Conservation (phyloP, 1,140 invertebrate species). For the Colletes latitarsis region DNA sequence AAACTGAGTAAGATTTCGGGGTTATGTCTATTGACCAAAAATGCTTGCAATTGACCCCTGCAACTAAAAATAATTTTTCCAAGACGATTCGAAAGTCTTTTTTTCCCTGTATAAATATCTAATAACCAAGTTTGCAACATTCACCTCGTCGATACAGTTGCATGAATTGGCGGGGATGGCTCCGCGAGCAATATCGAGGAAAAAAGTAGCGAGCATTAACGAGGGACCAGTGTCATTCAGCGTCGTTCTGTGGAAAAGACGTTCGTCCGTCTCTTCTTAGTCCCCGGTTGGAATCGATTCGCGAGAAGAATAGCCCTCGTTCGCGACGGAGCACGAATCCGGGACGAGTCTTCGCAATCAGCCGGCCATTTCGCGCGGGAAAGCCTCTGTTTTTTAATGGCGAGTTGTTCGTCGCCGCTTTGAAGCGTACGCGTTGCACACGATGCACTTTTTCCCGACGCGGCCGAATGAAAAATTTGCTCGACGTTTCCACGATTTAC, state of each 20-base stretch:
- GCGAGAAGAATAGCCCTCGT: conserved; percentile 66
- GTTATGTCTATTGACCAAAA: too few species aligned
- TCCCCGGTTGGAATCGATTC: conserved; percentile 44
- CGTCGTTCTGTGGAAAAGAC: background rate
- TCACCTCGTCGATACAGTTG: too few species aligned
- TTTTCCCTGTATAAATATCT: too few species aligned
- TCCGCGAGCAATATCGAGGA: too few species aligned
- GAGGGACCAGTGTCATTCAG: background rate
- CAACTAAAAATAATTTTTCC: too few species aligned
- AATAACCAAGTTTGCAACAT: too few species aligned
- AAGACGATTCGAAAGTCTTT: too few species aligned
- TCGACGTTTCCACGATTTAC: conserved; percentile 20
- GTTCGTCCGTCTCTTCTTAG: conserved; percentile 21
- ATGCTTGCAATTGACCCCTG: too few species aligned
- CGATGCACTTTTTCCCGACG: conserved; percentile 5
- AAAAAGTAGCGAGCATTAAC: too few species aligned
- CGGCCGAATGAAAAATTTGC: conserved; percentile 8
- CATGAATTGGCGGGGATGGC: too few species aligned
- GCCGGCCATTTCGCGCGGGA: conserved; percentile 53
- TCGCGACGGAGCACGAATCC: conserved; percentile 59
- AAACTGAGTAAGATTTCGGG: too few species aligned
- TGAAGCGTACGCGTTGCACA: conserved; percentile 21
- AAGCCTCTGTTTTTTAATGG: conserved; percentile 72
- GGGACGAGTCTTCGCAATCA: conserved; percentile 61
- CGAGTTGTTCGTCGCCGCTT: conserved; percentile 47